Evolutionary conservation across 2,797 vertebrate species (phyloP), one percentile per base, ranked within the genome.

Genomic region (Aulostomus chinensis): DNA sequence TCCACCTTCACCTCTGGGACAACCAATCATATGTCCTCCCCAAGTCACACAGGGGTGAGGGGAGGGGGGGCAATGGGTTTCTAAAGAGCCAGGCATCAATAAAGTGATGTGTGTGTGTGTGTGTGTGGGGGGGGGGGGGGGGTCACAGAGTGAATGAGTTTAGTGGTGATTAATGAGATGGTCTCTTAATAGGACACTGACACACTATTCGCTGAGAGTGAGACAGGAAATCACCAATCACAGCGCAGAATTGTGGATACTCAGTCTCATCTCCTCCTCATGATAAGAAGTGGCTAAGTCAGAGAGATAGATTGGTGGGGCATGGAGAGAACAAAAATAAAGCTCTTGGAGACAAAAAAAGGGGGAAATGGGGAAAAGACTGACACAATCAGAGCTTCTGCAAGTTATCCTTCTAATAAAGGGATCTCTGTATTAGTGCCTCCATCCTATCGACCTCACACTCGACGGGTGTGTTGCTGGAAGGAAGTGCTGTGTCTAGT

Each of bases 71-170:
- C 55, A 40, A 42, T 35, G 47, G 40, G 43, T 41, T 58, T 62
- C 67, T 54, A 62, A 80, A 66, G 73, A 66, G 66, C 57, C 43
- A 18, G 30, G 78, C 53, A 73, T 88, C 72, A 83, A 89, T 90
- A 77, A 78, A 83, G 80, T 68, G 68, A 71, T 55, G 58, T n/a
- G n/a, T n/a, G n/a, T n/a, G n/a, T n/a, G n/a, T n/a, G n/a, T n/a
- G n/a, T n/a, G n/a, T n/a, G n/a, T n/a, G n/a, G n/a, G n/a, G n/a
- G n/a, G n/a, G n/a, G n/a, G n/a, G n/a, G 42, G 53, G 38, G 46
- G 34, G 25, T 72, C 67, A 51, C 42, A 58, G 65, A 71, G 73
- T 74, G 72, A 77, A 55, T 55, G 53, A 51, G 58, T 68, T 76
- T 58, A 61, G 69, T n/a, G 29, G 49, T 85, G 78, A 88, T 86